phyloP scores from a whole-genome alignment of 1,140 invertebrate genomes.

The Pomacea maculata region DNA sequence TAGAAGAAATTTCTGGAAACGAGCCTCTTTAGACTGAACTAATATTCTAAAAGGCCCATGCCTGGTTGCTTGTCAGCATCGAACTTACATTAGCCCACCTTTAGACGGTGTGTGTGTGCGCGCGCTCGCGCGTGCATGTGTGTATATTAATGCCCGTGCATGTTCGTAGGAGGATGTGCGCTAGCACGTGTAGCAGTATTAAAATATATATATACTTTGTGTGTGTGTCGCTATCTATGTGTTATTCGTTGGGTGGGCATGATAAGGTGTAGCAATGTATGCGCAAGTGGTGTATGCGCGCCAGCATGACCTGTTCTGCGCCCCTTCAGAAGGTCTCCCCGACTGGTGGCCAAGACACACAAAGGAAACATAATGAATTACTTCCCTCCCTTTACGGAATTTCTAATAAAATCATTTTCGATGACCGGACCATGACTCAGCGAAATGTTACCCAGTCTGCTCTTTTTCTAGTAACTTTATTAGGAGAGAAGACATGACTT shows the following conservation, averaged over 20 bases:
- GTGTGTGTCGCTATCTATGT: too few species aligned
- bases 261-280: too few species aligned
- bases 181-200: neutral
- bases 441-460: too few species aligned
- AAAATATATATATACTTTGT: neutral
- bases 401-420: too few species aligned
- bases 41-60: neutral
- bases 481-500: too few species aligned
- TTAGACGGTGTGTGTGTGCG: neutral
- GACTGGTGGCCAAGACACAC: neutral
- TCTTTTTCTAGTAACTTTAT: too few species aligned
- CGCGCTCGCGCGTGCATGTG: neutral
- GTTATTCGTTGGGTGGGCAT: neutral
- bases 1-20: neutral
- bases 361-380: neutral
- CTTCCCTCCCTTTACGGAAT: too few species aligned
- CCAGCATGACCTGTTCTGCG: too few species aligned
- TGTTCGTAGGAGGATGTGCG: neutral
- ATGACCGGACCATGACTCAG: too few species aligned
- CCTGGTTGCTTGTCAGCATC: too few species aligned
- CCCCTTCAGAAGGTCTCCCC: neutral
- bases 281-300: too few species aligned
- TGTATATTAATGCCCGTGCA: neutral
- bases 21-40: neutral
- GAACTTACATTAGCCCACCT: too few species aligned